A percentile compares a stretch with the other conserved stretches of the same genome.
Conservation (phyloP, 2,888 invertebrate species). For the Morpho achilles region DNA sequence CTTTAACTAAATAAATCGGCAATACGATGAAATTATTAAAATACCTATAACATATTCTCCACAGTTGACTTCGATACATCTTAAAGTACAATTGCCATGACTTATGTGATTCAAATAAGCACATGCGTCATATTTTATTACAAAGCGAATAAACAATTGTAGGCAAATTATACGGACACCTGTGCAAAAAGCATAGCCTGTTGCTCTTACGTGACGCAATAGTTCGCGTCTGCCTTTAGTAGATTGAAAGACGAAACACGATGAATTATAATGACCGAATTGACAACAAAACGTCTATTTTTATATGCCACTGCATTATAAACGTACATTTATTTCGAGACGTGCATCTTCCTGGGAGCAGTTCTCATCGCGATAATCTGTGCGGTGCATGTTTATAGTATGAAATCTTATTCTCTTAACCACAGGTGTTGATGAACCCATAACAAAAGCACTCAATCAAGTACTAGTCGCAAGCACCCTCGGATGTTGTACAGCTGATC, state of each 20-base stretch:
- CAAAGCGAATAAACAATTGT: conserved; percentile 12
- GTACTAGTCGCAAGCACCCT: conserved; percentile 18
- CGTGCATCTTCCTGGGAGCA: conserved; percentile 4
- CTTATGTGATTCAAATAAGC: conserved; percentile 7
- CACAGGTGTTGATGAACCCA: conserved; percentile 7
- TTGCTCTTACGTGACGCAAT: conserved; percentile 11
- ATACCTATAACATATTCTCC: neutral
- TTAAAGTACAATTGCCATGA: conserved; percentile 1
- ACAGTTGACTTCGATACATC: neutral
- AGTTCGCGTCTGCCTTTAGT: conserved; percentile 9
- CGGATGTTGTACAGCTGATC: conserved; percentile 54
- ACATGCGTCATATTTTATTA: conserved; percentile 9
- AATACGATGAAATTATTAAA: too few relatives aligned
- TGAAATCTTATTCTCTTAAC: neutral
- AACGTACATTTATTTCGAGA: conserved; percentile 11
- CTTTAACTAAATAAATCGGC: too few relatives aligned
- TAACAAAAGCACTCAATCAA: conserved; percentile 19
- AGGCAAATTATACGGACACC: conserved; percentile 16
- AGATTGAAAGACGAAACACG: conserved; percentile 13
- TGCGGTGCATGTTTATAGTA: neutral
- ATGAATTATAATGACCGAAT: conserved; percentile 18
- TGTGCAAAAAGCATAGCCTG: conserved; percentile 16
- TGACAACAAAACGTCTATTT: conserved; percentile 13
- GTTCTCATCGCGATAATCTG: conserved; percentile 1
- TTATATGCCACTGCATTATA: conserved; percentile 13